Base-by-base conservation (phyloP, 1,140 invertebrate species). In the Plutomurus gul region DNA sequence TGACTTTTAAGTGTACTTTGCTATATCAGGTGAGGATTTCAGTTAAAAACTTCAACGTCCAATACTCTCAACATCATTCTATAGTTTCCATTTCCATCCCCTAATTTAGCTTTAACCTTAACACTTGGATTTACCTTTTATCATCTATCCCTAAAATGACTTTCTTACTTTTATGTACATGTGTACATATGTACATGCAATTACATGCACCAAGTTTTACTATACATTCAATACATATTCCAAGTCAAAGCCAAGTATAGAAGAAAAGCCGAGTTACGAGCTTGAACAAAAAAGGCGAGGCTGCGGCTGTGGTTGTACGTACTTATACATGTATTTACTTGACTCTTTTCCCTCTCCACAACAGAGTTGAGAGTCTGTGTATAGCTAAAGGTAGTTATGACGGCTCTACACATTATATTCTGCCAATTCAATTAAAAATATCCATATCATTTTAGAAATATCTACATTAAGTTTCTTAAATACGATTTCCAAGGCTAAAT, bases 51-150 rank as follows among this genome's bases (percentile, higher is more conserved):
- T n/a, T n/a, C n/a, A n/a, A n/a, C n/a, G n/a, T n/a, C n/a, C n/a
- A n/a, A n/a, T n/a, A n/a, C n/a, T n/a, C n/a, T n/a, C n/a, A n/a
- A n/a, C n/a, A n/a, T n/a, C n/a, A n/a, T n/a, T 8, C 2, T 43
- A 7, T 43, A 43, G 39, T 43, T 10, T 10, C n/a, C 11, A n/a
- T 43, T 13, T 10, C 11, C 39, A 43, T 43, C 39, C 56, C 56
- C 56, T 65, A 65, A 65, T 65, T 65, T 65, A 65, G 56, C 56
- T 33, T 36, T 65, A 65, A 65, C 30, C 56, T 36, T 36, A 65
- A 13, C 56, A 27, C 30, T 65, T 65, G 56, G 27, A 13, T 65
- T 65, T 65, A 30, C 8, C 25, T 10, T 13, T 16, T 3, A 65
- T 10, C n/a, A n/a, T n/a, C n/a, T n/a, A n/a, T n/a, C n/a, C n/a